Base-by-base conservation (phyloP, 2,888 invertebrate species). In the Tricholauxania praeusta region DNA sequence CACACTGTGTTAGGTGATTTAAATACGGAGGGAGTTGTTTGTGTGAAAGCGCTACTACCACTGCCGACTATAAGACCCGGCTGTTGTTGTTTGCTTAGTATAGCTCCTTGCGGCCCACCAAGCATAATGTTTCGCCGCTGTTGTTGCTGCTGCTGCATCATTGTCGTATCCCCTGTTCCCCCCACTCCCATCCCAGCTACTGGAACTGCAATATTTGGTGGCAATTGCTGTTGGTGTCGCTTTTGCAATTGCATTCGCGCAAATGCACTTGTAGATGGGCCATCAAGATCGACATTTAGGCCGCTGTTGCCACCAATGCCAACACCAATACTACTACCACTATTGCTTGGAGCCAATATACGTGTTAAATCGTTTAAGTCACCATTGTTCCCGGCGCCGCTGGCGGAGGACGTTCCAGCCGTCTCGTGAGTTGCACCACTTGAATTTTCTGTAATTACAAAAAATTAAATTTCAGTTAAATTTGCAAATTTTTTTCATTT, bases 1-100 rank as follows among this genome's bases (percentile, higher is more conserved):
- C 95, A 95, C 77, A 96, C 94, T 76, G 96, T 96, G 88, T 96
- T 96, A 62, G 96, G 96, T 74, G 93, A 93, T 81, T 92, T 92
- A 87, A 92, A 92, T 60, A 87, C 81, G 48, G 84, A 82, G 71
- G 83, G 82, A 15, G 79, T 80, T n/a, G 79, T 79, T 49, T 63
- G 19, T 15, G 63, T 15, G 5, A 70, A 70, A 19, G 14, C 47
- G 76, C 32, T 75, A 75, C 28, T 76, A 79, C 64, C 75, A 77
- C 32, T 79, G 71, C 51, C 75, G 28, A 78, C 39, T 78, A 80
- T 70, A 28, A 28, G 28, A 28, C 28, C 4, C 28, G 28, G 4
- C 28, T 79, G 80, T 19, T 80, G 79, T 53, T 76, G 76, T 53
- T 79, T 78, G 47, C 71, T 70, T n/a, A 72, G 63, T 49, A 70